Percentiles rank a stretch among this genome's conserved stretches.
phyloP scores from a whole-genome alignment of 2,113 vertebrate species.

The Syngnathus floridae region DNA sequence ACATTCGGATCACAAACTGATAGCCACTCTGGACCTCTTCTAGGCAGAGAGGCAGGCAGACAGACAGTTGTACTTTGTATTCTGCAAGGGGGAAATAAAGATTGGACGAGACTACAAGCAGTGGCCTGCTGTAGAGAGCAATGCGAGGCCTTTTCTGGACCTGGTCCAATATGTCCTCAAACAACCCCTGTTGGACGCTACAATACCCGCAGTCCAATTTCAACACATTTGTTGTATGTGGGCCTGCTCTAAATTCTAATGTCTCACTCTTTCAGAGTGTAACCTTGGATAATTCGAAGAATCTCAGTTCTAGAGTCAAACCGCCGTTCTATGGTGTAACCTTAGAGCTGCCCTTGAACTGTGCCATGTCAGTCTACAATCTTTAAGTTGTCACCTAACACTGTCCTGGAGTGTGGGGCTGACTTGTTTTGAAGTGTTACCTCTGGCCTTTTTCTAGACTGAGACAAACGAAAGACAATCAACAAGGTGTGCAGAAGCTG shows the following conservation, averaged over 20 bases:
- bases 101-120: not conserved
- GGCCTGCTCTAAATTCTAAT: not conserved
- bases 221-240: not conserved
- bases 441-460: not conserved
- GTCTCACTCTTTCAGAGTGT: not conserved
- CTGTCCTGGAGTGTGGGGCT: not conserved
- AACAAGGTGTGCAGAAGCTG: no score
- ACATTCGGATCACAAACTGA: not conserved
- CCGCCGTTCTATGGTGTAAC: no score
- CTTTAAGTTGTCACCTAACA: not conserved
- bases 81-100: not conserved
- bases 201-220: not conserved
- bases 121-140: not conserved
- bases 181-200: not conserved
- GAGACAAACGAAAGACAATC: no score
- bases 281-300: not conserved
- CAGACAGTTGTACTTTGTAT: not conserved
- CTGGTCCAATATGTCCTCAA: not conserved
- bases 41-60: not conserved
- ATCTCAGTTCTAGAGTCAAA: not conserved
- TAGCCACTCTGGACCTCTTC: not conserved
- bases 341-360: not conserved
- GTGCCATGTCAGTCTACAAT: not conserved
- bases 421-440: no score
- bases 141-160: not conserved